A percentile compares a stretch with the other conserved stretches of the same genome.
These are phyloP conservation scores for Bostrychus sinensis DNA, from an alignment of 2,113 vertebrate species.

Conservation along the genomic window DNA sequence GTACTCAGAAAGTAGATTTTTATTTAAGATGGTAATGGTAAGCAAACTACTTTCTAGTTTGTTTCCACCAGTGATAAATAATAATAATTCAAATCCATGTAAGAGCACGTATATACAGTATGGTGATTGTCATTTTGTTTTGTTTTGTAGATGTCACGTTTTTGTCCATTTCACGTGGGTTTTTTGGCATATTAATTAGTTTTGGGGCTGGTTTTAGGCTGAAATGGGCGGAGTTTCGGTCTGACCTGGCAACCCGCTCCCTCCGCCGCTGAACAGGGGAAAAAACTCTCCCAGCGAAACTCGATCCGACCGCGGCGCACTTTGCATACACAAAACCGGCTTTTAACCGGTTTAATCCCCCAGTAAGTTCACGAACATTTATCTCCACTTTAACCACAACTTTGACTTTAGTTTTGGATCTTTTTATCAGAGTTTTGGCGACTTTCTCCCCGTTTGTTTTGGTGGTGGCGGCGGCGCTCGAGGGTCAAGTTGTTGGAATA, in stretches of 20 bases:
- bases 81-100: no score
- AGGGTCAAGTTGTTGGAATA: background rate
- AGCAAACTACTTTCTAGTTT: no score
- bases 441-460: constrained; percentile 28
- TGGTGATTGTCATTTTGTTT: background rate
- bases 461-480: constrained; percentile 20
- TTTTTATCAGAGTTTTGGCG: background rate
- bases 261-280: background rate
- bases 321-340: background rate
- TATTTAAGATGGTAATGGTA: no score
- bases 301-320: background rate
- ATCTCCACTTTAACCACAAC: background rate
- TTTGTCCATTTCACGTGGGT: background rate
- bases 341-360: background rate
- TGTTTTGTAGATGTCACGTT: background rate
- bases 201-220: background rate
- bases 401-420: background rate
- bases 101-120: no score
- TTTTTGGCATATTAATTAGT: background rate
- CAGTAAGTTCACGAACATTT: background rate
- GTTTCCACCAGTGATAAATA: no score
- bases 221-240: background rate
- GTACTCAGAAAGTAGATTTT: no score
- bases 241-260: constrained; percentile 2
- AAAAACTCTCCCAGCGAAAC: background rate